Conservation (phyloP, 2,888 invertebrate genomes). For the Timema podura region DNA sequence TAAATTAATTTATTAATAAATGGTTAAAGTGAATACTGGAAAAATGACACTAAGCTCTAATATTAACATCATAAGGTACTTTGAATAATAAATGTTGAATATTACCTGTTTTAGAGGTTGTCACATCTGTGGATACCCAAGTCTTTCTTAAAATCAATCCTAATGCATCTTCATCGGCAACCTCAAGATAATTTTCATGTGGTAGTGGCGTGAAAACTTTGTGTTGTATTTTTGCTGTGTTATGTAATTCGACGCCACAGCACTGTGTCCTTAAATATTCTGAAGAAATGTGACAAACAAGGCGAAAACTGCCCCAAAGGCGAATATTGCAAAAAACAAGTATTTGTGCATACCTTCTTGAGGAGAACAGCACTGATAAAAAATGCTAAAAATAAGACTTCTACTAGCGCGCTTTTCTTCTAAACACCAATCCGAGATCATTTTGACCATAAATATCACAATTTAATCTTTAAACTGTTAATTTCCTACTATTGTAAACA, state of each 20-base stretch:
- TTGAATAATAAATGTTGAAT: too few relatives aligned
- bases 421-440: slow-evolving; percentile 23
- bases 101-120: slow-evolving; percentile 7
- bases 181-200: slow-evolving; percentile 30
- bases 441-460: slow-evolving; percentile 6
- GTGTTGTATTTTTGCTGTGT: not conserved
- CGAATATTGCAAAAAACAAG: slow-evolving; percentile 31
- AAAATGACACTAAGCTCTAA: too few relatives aligned
- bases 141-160: slow-evolving; percentile 26
- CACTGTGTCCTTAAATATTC: slow-evolving; percentile 27
- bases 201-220: slow-evolving; percentile 30
- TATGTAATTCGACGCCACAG: slow-evolving; percentile 8
- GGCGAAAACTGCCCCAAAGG: slow-evolving; percentile 31
- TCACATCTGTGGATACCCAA: slow-evolving; percentile 4
- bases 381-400: slow-evolving; percentile 10
- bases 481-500: too few relatives aligned
- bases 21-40: too few relatives aligned
- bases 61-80: too few relatives aligned
- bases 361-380: slow-evolving; percentile 9
- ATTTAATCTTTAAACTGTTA: not conserved
- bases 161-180: slow-evolving; percentile 29
- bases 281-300: slow-evolving; percentile 28
- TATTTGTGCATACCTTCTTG: slow-evolving; percentile 30
- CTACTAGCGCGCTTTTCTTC: slow-evolving; percentile 12
- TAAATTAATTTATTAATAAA: too few relatives aligned